phyloP scores from a whole-genome alignment of 2,113 vertebrate genomes.

The Cavia porcellus region DNA sequence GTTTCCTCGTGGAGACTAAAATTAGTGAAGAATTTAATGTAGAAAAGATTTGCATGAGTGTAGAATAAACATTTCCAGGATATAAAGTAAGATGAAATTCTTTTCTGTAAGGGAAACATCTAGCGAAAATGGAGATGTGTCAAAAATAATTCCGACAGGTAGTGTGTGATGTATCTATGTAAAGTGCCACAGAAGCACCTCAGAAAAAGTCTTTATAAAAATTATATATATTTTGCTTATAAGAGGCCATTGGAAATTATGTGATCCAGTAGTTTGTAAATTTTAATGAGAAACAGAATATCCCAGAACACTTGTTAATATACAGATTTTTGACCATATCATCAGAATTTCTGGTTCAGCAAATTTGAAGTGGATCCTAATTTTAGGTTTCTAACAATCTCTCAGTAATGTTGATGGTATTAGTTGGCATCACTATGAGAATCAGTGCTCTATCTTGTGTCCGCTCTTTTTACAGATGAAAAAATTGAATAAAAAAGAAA shows the following conservation, averaged over 20 bases:
- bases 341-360: not conserved
- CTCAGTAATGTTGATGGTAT: no score
- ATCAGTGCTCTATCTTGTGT: not conserved
- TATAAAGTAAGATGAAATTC: not conserved
- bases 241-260: not conserved
- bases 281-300: not conserved
- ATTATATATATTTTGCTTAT: not conserved
- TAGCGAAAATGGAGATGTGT: not conserved
- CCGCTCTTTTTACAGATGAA: not conserved
- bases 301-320: not conserved
- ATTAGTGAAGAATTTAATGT: not conserved
- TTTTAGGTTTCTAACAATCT: not conserved
- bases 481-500: not conserved
- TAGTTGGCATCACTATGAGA: not conserved
- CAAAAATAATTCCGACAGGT: not conserved
- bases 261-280: not conserved
- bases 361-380: not conserved
- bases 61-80: not conserved
- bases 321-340: not conserved
- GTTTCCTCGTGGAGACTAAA: not conserved
- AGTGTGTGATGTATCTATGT: not conserved
- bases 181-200: not conserved
- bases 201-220: not conserved
- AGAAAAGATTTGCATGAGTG: not conserved
- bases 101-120: not conserved